Evolutionary conservation across 2,797 vertebrate genomes (phyloP), one percentile per base, ranked within the genome.

Genomic region (Champsocephalus esox): DNA sequence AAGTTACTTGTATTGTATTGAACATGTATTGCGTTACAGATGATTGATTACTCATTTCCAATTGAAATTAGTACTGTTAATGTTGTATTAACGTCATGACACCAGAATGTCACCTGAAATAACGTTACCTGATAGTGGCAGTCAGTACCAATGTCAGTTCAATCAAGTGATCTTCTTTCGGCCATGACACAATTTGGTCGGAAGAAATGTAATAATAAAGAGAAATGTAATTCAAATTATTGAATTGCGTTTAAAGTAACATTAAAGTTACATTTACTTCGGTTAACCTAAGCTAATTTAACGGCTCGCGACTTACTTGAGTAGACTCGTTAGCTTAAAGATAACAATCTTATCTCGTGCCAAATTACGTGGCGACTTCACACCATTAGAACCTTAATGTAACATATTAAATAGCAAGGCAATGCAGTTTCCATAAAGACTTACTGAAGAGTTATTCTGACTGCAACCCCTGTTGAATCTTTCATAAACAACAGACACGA

Each of bases 401-500:
- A 54, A 9, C 2, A 0, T 10, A 3, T 10, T 9, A 44, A 41
- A 21, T 3, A 14, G 3, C 1, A 21, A 10, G 24, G 66, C 8
- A 17, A 43, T 1, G 8, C 8, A 0, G 0, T 12, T 38, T 28
- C 13, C 14, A 55, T 45, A 61, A 73, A 49, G 8, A 77, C 64
- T 49, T 72, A 0, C 34, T 38, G 0, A 13, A 0, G 17, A 8
- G 1, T 14, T 7, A 1, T 21, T 28, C 7, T 3, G 9, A 13
- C 34, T 9, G 14, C 5, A 11, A n/a, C 3, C 10, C 13, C 49
- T 0, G 16, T n/a, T 34, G 0, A 64, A 51, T 52, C 9, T 41
- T 69, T 73, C 56, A 84, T 71, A 68, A 83, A 90, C 77, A 85
- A 85, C 74, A 70, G 0, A 61, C 85, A 72, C 8, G 58, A 70